Evolutionary conservation across 92 coral and sea anemone genomes (phyloP).

Genomic region (Porites rus): DNA sequence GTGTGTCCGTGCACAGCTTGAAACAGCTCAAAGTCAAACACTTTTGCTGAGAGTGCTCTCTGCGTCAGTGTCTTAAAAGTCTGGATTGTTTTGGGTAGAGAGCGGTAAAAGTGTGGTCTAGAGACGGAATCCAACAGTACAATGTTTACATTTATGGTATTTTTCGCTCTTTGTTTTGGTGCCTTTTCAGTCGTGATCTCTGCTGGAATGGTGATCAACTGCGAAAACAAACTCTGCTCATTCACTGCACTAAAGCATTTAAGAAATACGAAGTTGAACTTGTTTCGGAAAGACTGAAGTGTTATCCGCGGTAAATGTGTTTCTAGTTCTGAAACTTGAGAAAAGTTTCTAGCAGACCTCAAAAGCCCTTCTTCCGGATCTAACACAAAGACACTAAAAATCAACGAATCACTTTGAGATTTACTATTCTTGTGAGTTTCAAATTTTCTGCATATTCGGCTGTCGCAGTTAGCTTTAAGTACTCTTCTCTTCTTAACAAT

Average conservation of each 20-base stretch:
- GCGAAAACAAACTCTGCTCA: constrained; percentile 32
- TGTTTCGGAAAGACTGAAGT: constrained; percentile 46
- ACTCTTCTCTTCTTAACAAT: not conserved
- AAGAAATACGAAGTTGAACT: constrained; percentile 67
- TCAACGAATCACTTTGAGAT: not conserved
- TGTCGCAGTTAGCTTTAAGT: constrained; percentile 47
- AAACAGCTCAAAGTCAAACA: constrained; percentile 88
- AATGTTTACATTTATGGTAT: constrained; percentile 77
- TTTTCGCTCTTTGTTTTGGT: constrained; percentile 34
- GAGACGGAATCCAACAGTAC: constrained; percentile 88
- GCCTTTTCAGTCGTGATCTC: constrained; percentile 39
- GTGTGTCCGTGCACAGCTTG: constrained; percentile 95
- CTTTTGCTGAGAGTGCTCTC: constrained; percentile 53
- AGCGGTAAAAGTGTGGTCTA: constrained; percentile 93
- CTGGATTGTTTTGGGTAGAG: constrained; percentile 84
- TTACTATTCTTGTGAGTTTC: not conserved
- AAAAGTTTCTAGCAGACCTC: constrained; percentile 11
- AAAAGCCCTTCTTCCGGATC: constrained; percentile 69
- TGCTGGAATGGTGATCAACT: constrained; percentile 71
- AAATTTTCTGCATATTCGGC: constrained; percentile 37
- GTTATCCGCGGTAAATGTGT: constrained; percentile 53
- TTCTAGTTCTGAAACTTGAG: constrained; percentile 57
- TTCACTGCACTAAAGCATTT: constrained; percentile 37
- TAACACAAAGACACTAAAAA: constrained; percentile 24
- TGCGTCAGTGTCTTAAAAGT: constrained; percentile 58